Evolutionary conservation across 2,888 invertebrate genomes (phyloP).

Genomic region (Tillus elongatus): DNA sequence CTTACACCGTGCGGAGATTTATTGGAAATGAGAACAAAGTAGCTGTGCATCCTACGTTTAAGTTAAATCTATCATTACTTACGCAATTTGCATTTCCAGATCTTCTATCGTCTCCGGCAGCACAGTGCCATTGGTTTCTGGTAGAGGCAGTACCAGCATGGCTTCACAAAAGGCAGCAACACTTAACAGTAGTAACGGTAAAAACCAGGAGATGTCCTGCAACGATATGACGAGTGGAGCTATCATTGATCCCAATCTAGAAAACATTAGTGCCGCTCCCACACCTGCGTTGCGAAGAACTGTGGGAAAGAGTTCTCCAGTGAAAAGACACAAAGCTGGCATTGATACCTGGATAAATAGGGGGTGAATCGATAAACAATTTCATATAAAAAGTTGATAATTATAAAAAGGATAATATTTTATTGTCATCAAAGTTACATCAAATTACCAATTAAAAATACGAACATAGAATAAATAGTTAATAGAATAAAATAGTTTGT

Average conservation of each 20-base stretch:
- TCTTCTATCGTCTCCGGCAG: slow-evolving; percentile 49
- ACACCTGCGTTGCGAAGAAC: slow-evolving; percentile 67
- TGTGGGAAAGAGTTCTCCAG: slow-evolving; percentile 72
- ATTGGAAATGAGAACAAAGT: no score
- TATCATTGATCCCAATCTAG: slow-evolving; percentile 68
- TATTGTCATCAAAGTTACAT: no score
- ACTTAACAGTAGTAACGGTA: slow-evolving; percentile 35
- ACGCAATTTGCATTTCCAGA: slow-evolving; percentile 34
- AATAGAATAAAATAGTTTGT: slow-evolving; percentile 5
- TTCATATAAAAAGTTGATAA: no score
- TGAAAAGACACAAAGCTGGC: slow-evolving; percentile 60
- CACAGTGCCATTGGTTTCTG: slow-evolving; percentile 35
- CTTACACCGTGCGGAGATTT: no score
- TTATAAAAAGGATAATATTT: no score
- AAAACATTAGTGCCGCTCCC: slow-evolving; percentile 64
- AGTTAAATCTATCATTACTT: no score
- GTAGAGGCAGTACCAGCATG: slow-evolving; percentile 32
- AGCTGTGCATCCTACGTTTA: no score
- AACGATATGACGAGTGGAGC: slow-evolving; percentile 35
- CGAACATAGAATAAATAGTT: slow-evolving; percentile 6
- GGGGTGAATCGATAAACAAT: slow-evolving; percentile 6
- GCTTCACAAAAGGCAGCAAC: slow-evolving; percentile 30
- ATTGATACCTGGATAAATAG: slow-evolving; percentile 45
- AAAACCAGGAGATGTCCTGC: slow-evolving; percentile 24
- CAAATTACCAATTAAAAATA: no score